Base-by-base conservation (phyloP, 2,113 vertebrate species). In the Hippoglossus stenolepis region DNA sequence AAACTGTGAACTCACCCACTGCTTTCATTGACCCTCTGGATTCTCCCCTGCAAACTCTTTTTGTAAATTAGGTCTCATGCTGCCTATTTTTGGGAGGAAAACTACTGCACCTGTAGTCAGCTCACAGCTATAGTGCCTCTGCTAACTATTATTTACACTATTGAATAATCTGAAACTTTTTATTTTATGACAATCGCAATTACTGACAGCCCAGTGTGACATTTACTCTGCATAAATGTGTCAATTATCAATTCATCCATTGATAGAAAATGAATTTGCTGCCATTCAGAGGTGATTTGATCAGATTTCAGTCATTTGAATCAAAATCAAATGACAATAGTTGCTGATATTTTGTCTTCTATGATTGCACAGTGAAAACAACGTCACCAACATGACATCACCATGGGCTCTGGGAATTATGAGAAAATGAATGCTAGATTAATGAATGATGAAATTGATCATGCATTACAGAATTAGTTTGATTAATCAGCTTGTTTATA, bases 1-100 rank as follows among this genome's bases (percentile, higher is more conserved):
- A 79, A 75, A 23, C 24, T 13, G 40, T 2, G 40, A 43, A 4
- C 10, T 43, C 10, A 13, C 40, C 11, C 40, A 43, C 40, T 43
- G 10, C 40, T 12, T 43, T 43, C 40, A 13, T 11, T 43, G 40
- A 87, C 84, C 82, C 79, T 81, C 65, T 43, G 40, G 79, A 68
- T 75, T 71, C 21, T 90, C 79, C 79, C 73, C 60, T 31, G 63
- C 58, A 70, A 45, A 56, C 65, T 66, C 40, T 62, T 54, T 75
- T 65, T 70, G 45, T 69, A 56, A 89, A 92, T 79, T 71, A 75
- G 86, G 89, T 86, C 88, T 84, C 58, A 72, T 64, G 3, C 57
- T 35, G 17, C 68, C 79, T 92, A 89, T 92, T 87, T 31, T 81
- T 69, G 21, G 75, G 80, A 82, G 51, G 47, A 28, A 28, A 49